A percentile compares a stretch with the other conserved stretches of the same genome.
Conservation (phyloP, 2,797 vertebrate genomes). For the Acanthurus leucopareius region DNA sequence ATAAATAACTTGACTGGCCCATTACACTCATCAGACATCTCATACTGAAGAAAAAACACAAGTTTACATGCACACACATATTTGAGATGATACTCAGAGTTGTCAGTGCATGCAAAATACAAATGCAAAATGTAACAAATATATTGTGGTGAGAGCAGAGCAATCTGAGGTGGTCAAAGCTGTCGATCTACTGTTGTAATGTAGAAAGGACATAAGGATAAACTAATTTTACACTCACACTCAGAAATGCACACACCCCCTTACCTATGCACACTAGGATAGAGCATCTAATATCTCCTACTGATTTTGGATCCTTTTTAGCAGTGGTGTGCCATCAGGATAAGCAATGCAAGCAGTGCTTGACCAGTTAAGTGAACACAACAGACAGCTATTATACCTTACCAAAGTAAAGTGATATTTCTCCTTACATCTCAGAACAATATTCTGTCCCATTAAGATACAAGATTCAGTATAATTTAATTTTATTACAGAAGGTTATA, state of each 20-base stretch:
- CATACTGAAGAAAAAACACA: conserved; percentile 55
- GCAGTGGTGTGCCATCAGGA: too few species aligned
- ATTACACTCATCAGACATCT: conserved; percentile 73
- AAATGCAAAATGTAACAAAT: conserved; percentile 75
- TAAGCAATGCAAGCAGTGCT: too few species aligned
- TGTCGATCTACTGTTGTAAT: conserved; percentile 79
- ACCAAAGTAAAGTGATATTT: too few species aligned
- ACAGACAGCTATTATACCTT: too few species aligned
- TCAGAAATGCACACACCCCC: neutral
- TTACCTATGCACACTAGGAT: neutral
- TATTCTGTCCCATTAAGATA: too few species aligned
- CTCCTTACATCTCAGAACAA: too few species aligned
- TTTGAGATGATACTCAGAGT: conserved; percentile 35
- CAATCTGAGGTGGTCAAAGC: conserved; percentile 81
- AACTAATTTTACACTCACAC: neutral
- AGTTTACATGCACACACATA: conserved; percentile 37
- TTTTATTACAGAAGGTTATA: too few species aligned
- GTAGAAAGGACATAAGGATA: conserved; percentile 10
- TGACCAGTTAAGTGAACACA: too few species aligned
- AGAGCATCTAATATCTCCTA: too few species aligned
- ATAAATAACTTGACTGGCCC: conserved; percentile 74
- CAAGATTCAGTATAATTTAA: too few species aligned
- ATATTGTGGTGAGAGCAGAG: conserved; percentile 72
- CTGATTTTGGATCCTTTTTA: too few species aligned
- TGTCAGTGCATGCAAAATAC: conserved; percentile 80